Base-by-base conservation (phyloP, 2,797 vertebrate genomes). In the Rhadinocentrus ornatus region DNA sequence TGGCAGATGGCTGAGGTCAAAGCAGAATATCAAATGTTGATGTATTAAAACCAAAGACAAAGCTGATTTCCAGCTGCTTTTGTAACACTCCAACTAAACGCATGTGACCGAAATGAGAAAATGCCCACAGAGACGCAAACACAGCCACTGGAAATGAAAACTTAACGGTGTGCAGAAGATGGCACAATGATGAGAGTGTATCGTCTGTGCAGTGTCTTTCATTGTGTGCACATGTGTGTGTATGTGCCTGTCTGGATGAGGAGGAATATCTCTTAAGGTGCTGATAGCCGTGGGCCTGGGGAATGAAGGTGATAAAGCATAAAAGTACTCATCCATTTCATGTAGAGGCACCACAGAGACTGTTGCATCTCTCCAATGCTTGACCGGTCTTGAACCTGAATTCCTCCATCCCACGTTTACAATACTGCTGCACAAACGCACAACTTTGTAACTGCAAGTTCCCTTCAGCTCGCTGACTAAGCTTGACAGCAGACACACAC, bases 381-480 rank as follows among this genome's bases (percentile, higher is more conserved):
- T 78, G 71, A 84, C 71, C 68, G 37, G 50, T 68, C 57, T 80
- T 68, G 34, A 79, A 80, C 61, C 67, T 67, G 34, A 65, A 63
- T 71, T 54, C 35, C 56, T 27, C 24, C 26, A 34, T n/a, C 10
- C 39, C 58, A 46, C 56, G 58, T 18, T 62, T 2, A 58, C 50
- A 59, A 29, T n/a, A n/a, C n/a, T n/a, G n/a, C 35, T 70, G 27
- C 27, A 73, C 52, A 60, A 44, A 34, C 8, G 18, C 44, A 66
- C 54, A 72, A 10, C 35, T 69, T 35, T 31, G 32, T 31, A 26
- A 18, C 52, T 34, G 44, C 26, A 55, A 55, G 57, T 61, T 53
- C 20, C 35, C 39, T 41, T 13, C 56, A 66, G 41, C 34, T 3
- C 84, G 86, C 87, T 82, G 87, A 89, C 85, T 82, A 79, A 83